A percentile compares a stretch with the other conserved stretches of the same genome.
Conservation (phyloP, 2,113 vertebrate genomes). For the Scolopax mira region DNA sequence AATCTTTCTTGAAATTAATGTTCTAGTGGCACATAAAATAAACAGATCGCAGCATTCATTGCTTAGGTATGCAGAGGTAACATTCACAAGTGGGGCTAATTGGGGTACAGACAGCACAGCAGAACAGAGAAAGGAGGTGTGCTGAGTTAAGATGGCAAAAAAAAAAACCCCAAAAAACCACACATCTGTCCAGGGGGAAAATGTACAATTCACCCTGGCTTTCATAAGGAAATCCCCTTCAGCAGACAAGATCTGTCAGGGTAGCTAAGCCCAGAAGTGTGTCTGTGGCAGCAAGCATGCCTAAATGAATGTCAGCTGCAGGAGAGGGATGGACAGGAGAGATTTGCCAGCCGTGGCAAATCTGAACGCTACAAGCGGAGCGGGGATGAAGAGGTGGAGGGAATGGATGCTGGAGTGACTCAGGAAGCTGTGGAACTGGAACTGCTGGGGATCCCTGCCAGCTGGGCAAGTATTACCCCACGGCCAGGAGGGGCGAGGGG, state of each 20-base stretch:
- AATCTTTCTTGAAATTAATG: slow-evolving; percentile 86
- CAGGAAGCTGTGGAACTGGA: background rate
- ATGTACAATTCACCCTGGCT: background rate
- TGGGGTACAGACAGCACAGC: background rate
- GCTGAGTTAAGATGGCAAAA: background rate
- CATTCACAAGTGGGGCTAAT: background rate
- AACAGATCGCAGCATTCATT: background rate
- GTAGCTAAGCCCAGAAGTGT: background rate
- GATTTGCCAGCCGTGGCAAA: background rate
- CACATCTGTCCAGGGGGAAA: background rate
- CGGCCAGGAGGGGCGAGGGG: background rate
- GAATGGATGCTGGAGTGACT: background rate
- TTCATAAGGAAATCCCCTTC: background rate
- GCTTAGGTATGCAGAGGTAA: background rate
- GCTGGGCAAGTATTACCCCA: background rate
- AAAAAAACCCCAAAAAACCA: no score
- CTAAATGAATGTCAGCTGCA: background rate
- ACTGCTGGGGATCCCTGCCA: slow-evolving; percentile 23
- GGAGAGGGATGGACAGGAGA: background rate
- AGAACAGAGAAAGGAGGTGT: background rate
- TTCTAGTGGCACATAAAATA: slow-evolving; percentile 70
- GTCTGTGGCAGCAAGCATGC: background rate
- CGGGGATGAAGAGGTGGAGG: background rate
- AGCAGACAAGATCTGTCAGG: background rate
- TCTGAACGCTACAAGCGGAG: background rate